Evolutionary conservation across 2,797 vertebrate species (phyloP).

Genomic region (Agapornis canus): DNA sequence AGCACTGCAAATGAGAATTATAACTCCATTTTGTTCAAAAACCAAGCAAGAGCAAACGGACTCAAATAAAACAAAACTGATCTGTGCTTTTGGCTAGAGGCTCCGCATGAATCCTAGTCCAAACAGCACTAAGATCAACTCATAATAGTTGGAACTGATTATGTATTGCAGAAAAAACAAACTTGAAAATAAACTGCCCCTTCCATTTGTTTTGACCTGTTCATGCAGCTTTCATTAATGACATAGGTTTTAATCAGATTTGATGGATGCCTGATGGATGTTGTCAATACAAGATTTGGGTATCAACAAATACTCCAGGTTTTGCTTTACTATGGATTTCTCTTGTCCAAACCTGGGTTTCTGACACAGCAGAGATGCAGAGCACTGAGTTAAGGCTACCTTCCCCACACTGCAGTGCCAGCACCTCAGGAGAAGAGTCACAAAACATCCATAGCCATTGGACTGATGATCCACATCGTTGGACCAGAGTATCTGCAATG

Average conservation of each 20-base stretch:
- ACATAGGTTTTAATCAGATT: not conserved
- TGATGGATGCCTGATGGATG: not conserved
- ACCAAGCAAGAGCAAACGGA: constrained; percentile 37
- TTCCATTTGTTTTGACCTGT: not conserved
- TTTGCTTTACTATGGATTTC: not conserved
- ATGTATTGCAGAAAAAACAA: not conserved
- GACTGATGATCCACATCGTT: rapidly evolving
- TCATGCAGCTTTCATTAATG: not conserved
- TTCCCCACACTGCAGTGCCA: not conserved
- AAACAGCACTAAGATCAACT: not conserved
- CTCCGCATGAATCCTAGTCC: not conserved
- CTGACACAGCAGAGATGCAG: not conserved
- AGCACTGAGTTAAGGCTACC: not conserved
- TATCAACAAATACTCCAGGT: not conserved
- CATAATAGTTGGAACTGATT: not conserved
- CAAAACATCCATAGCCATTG: not conserved
- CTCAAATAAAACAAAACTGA: constrained; percentile 35
- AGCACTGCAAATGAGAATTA: constrained; percentile 16
- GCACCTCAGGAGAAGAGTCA: not conserved
- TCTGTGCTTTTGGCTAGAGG: constrained; percentile 38
- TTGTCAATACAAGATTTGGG: rapidly evolving
- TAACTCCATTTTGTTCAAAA: constrained; percentile 30
- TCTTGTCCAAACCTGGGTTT: not conserved
- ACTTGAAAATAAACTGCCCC: not conserved
- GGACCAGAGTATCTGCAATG: not conserved